Evolutionary conservation across 2,113 vertebrate species (phyloP).

Genomic region (Sigmodon hispidus): DNA sequence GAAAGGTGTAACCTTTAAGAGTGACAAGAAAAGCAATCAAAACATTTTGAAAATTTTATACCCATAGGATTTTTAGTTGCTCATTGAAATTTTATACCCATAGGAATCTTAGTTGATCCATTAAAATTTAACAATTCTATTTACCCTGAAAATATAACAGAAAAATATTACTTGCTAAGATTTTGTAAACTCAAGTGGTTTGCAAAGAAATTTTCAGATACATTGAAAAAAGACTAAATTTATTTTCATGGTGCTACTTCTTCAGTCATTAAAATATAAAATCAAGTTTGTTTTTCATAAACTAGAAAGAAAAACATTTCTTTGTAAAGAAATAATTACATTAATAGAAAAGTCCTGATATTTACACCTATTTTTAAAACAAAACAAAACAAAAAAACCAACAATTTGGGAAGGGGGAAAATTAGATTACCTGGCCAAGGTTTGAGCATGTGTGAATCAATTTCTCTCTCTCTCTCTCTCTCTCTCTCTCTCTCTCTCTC

Average conservation of each 20-base stretch:
- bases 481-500: no score
- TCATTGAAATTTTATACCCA: not conserved
- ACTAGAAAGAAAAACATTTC: not conserved
- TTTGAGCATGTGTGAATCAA: not conserved
- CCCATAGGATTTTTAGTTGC: not conserved
- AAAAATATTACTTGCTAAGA: not conserved
- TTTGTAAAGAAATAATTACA: not conserved
- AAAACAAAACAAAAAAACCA: no score
- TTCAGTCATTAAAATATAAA: not conserved
- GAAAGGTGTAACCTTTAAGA: not conserved
- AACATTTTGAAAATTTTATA: slow-evolving; percentile 2
- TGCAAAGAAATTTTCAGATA: not conserved
- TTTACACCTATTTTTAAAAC: not conserved
- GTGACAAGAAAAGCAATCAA: not conserved
- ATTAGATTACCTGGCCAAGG: not conserved
- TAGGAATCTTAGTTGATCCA: not conserved
- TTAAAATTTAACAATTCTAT: slow-evolving; percentile 18
- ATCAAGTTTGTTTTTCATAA: not conserved
- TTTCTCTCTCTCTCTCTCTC: no score
- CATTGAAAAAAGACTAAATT: not conserved
- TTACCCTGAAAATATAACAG: not conserved
- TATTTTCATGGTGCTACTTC: not conserved
- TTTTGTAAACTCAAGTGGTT: not conserved
- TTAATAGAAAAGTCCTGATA: not conserved
- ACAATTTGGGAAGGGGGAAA: not conserved